A percentile compares a stretch with the other conserved stretches of the same genome.
phyloP scores from a whole-genome alignment of 2,888 invertebrate species.

The Tridacna gigas region DNA sequence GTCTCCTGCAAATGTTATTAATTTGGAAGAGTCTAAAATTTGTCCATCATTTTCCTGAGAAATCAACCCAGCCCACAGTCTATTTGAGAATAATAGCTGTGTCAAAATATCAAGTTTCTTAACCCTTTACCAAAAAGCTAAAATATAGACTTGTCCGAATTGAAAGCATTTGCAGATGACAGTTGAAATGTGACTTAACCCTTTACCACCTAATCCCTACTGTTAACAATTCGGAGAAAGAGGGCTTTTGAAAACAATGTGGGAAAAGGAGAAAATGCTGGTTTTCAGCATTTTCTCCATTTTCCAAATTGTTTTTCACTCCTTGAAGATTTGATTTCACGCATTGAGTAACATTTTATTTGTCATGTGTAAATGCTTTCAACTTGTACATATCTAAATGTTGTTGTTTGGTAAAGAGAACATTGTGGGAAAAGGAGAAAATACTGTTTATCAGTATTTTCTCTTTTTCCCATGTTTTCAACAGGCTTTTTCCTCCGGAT shows the following conservation, averaged over 20 bases:
- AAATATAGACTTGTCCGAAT: no score
- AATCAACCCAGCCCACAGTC: no score
- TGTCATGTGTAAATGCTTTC: neutral
- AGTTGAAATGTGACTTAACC: conserved; percentile 44
- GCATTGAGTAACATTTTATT: neutral
- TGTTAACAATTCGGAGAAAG: neutral
- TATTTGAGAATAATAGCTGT: no score
- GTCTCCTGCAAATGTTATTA: neutral
- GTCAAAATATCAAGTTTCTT: no score
- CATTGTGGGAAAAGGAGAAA: neutral
- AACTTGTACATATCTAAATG: neutral
- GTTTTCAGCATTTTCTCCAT: neutral
- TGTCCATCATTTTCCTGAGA: no score
- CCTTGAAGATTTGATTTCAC: neutral
- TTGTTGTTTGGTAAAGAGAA: no score
- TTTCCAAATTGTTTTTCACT: neutral
- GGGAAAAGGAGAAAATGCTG: neutral
- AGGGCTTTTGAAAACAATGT: neutral
- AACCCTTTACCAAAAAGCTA: no score
- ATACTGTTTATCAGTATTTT: neutral
- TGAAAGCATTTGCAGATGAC: conserved; percentile 5
- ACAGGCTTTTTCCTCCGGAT: no score
- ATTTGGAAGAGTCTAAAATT: neutral
- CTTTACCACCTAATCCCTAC: neutral
- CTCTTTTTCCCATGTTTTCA: no score